Evolutionary conservation across 2,888 invertebrate genomes (phyloP), one percentile per base, ranked within the genome.

Genomic region (Electrophaes corylata): DNA sequence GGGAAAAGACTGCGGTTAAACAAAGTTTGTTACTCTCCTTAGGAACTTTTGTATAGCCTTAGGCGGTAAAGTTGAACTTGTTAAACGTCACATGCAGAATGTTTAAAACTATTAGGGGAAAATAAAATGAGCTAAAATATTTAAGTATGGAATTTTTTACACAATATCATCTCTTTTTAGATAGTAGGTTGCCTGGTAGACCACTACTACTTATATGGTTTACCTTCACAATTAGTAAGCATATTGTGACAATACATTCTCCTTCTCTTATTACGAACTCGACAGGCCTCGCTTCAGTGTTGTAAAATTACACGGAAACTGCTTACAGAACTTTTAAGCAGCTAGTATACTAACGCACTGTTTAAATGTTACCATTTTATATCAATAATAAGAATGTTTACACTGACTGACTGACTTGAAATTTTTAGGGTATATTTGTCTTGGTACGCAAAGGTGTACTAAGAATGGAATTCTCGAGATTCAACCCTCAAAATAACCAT

Each of bases 231-330:
- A 56, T 55, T 55, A 55, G 48, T 35, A 43, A 55, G 37, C 49
- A 39, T 44, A 29, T 56, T 56, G 18, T 19, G 33, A 39, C 35
- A 44, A 56, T 29, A 43, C 23, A 56, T 49, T 44, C 39, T 31
- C 44, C 43, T 49, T 44, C 39, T 39, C n/a, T 49, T 49, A 56
- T 56, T 49, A 56, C 48, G 37, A 39, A 37, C 49, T 37, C 37
- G 31, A 20, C 26, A 49, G 47, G 41, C 45, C 29, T 35, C 37
- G 29, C 43, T 44, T 56, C 11, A 49, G 49, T 44, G 44, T 29
- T 43, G 40, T 43, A 44, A 49, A 56, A 56, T 56, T 49, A 56
- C 49, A 37, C 55, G 31, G 37, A 55, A 49, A 56, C 44, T n/a
- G 12, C 19, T n/a, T 12, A 20, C 29, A 49, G 44, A 14, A 18